These are phyloP conservation scores for Molanna angustata DNA, from an alignment of 2,888 invertebrate species.

Conservation along the genomic window DNA sequence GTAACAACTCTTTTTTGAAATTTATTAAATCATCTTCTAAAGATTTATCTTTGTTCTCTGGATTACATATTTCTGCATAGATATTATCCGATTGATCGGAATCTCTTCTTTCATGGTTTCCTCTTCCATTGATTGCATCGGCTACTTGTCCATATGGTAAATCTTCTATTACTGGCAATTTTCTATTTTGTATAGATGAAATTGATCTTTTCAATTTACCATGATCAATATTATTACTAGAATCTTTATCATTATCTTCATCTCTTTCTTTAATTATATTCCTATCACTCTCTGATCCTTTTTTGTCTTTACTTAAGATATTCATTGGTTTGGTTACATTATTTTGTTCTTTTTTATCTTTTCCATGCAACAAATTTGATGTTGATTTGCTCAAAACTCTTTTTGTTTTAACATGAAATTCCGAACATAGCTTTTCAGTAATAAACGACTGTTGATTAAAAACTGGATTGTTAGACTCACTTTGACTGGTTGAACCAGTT, in stretches of 20 bases:
- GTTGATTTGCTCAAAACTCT: conserved; percentile 62
- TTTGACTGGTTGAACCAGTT: conserved; percentile 53
- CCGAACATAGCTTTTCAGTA: conserved; percentile 66
- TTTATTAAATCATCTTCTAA: conserved; percentile 49
- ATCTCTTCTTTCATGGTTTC: conserved; percentile 33
- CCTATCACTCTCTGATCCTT: conserved; percentile 5
- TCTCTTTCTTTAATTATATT: conserved; percentile 7
- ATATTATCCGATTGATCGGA: conserved; percentile 61
- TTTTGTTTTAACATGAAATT: conserved; percentile 70
- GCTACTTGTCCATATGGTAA: conserved; percentile 69
- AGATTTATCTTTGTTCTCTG: conserved; percentile 40
- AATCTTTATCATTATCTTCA: conserved; percentile 38
- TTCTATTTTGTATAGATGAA: conserved; percentile 54
- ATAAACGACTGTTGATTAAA: conserved; percentile 63
- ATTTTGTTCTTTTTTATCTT: conserved; percentile 45
- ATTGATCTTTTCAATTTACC: conserved; percentile 55
- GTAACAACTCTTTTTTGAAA: conserved; percentile 44
- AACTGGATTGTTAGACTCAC: conserved; percentile 56
- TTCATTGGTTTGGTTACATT: conserved; percentile 34
- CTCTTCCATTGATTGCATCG: conserved; percentile 54
- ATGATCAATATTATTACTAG: conserved; percentile 8
- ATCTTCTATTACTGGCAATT: conserved; percentile 60
- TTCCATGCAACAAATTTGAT: conserved; percentile 60
- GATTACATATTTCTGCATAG: conserved; percentile 66
- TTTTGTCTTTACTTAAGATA: background rate